Conservation (phyloP, 2,113 vertebrate species). For the Engystomops pustulosus region DNA sequence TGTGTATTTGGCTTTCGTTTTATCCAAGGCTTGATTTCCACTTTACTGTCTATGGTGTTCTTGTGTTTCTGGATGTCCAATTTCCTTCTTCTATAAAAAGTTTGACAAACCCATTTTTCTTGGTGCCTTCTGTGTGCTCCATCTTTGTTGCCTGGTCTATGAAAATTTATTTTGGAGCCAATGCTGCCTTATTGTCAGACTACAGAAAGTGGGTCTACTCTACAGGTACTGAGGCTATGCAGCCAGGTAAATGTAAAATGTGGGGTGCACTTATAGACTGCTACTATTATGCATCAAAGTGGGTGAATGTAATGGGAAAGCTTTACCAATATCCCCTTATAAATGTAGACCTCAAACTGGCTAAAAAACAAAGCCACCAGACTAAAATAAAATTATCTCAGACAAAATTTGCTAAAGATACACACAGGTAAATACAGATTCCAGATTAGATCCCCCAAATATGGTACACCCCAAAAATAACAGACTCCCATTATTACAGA, state of each 20-base stretch:
- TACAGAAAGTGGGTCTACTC: slow-evolving; percentile 5
- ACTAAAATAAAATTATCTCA: too few relatives aligned
- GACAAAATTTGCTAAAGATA: too few relatives aligned
- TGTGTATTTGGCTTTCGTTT: slow-evolving; percentile 8
- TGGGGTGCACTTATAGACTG: background rate
- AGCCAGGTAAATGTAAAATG: background rate
- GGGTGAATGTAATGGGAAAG: too few relatives aligned
- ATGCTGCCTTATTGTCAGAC: background rate
- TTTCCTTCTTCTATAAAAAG: slow-evolving; percentile 2
- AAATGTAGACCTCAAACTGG: too few relatives aligned
- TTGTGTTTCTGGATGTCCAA: background rate
- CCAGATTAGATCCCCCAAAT: too few relatives aligned
- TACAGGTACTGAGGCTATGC: background rate
- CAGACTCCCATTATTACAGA: too few relatives aligned
- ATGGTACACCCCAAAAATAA: too few relatives aligned
- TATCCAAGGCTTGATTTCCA: slow-evolving; percentile 6
- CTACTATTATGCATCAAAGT: too few relatives aligned
- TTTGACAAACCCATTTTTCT: slow-evolving; percentile 17
- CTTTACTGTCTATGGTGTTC: background rate
- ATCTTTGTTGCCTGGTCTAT: background rate
- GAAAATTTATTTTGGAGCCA: slow-evolving; percentile 11
- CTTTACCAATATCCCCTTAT: too few relatives aligned
- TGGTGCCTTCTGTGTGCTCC: background rate
- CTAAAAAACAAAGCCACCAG: too few relatives aligned
- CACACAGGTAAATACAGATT: too few relatives aligned